phyloP scores from a whole-genome alignment of 2,888 invertebrate genomes.

The Chymomyza fuscimana region DNA sequence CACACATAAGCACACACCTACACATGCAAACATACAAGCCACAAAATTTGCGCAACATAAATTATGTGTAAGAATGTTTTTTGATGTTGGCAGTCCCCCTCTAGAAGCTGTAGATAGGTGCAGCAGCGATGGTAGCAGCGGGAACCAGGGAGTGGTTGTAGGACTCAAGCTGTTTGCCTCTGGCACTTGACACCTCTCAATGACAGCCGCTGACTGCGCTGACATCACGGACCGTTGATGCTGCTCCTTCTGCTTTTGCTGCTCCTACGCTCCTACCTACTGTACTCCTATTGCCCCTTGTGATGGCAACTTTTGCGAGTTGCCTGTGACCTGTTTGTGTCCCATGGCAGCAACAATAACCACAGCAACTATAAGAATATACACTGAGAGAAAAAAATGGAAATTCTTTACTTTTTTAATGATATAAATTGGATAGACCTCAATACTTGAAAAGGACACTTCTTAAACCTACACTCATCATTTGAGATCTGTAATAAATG shows the following conservation, averaged over 20 bases:
- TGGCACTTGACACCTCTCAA: constrained; percentile 72
- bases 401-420: too few relatives aligned
- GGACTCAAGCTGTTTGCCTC: constrained; percentile 16
- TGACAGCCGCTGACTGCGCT: constrained; percentile 64
- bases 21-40: background rate
- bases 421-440: too few relatives aligned
- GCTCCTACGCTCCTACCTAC: background rate
- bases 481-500: too few relatives aligned
- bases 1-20: background rate
- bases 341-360: too few relatives aligned
- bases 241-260: background rate
- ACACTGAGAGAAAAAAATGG: background rate
- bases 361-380: background rate
- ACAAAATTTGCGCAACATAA: constrained; percentile 71
- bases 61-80: constrained; percentile 71
- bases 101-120: background rate
- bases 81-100: constrained; percentile 29
- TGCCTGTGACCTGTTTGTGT: background rate
- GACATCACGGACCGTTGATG: background rate
- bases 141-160: background rate
- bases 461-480: too few relatives aligned
- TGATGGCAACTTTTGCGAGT: constrained; percentile 21
- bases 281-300: constrained; percentile 2
- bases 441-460: too few relatives aligned
- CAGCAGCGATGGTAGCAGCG: background rate